Evolutionary conservation across 2,888 invertebrate species (phyloP).

Genomic region (Drosophila merina): DNA sequence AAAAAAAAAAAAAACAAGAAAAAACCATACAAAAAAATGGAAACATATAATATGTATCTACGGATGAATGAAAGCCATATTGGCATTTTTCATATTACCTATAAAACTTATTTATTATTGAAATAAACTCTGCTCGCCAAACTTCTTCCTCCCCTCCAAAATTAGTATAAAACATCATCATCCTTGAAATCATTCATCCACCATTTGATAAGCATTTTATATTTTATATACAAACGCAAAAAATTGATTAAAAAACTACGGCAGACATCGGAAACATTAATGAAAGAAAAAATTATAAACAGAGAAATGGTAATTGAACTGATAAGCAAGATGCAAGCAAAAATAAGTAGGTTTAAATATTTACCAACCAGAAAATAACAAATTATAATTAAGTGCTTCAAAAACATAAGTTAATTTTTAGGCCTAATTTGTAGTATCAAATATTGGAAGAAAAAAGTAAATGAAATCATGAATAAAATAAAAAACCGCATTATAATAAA

Average conservation of each 20-base stretch:
- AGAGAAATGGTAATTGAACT: constrained; percentile 69
- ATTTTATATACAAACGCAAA: constrained; percentile 58
- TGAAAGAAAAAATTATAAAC: constrained; percentile 31
- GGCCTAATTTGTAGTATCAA: constrained; percentile 75
- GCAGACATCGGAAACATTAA: constrained; percentile 17
- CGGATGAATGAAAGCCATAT: constrained; percentile 65
- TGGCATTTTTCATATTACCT: constrained; percentile 54
- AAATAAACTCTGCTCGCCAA: constrained; percentile 43
- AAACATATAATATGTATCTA: constrained; percentile 50
- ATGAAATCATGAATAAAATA: constrained; percentile 39
- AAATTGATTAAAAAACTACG: constrained; percentile 1
- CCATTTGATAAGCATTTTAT: constrained; percentile 75
- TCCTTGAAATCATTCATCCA: constrained; percentile 23
- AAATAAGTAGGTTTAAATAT: constrained; percentile 57
- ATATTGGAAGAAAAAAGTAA: constrained; percentile 61
- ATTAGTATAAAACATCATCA: constrained; percentile 32
- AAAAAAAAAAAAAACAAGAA: constrained; percentile 42
- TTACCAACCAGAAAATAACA: constrained; percentile 29
- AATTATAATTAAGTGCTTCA: constrained; percentile 49
- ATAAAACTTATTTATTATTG: constrained; percentile 32
- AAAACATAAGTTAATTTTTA: constrained; percentile 57
- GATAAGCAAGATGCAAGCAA: constrained; percentile 74
- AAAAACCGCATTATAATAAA: constrained; percentile 28
- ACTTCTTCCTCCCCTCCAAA: constrained; percentile 11
- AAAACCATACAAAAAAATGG: constrained; percentile 19